A percentile compares a stretch with the other conserved stretches of the same genome.
phyloP scores from a whole-genome alignment of 2,797 vertebrate genomes.

The Perdix hodgsoniae region DNA sequence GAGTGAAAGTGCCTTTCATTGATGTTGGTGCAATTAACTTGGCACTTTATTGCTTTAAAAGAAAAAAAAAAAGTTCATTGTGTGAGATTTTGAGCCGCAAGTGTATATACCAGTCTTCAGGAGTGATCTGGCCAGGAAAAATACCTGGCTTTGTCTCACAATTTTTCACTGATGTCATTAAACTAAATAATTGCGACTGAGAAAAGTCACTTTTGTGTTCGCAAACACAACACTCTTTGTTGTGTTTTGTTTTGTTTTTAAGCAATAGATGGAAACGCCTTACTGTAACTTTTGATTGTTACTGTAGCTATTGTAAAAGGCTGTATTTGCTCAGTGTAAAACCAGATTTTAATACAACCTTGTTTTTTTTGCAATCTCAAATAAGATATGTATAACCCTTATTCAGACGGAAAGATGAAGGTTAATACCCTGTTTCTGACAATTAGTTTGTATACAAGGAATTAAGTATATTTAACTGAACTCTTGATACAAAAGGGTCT shows the following conservation, averaged over 20 bases:
- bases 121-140: not conserved
- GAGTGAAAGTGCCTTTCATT: not conserved
- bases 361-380: not conserved
- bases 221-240: not conserved
- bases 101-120: not conserved
- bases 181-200: not conserved
- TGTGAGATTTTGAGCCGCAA: not conserved
- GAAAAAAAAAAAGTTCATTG: not conserved
- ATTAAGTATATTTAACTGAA: not conserved
- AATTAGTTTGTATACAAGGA: not conserved
- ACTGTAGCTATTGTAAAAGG: not conserved
- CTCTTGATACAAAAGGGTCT: not conserved
- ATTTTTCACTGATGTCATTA: not conserved
- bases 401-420: not conserved
- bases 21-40: not conserved
- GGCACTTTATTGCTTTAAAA: not conserved
- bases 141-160: not conserved
- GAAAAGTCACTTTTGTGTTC: too few species aligned
- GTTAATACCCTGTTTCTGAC: not conserved
- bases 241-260: not conserved
- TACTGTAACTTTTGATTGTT: not conserved
- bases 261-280: not conserved
- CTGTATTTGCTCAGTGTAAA: not conserved
- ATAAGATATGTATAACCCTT: not conserved
- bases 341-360: not conserved